Evolutionary conservation across 2,888 invertebrate species (phyloP).

Genomic region (Lingula anatina): DNA sequence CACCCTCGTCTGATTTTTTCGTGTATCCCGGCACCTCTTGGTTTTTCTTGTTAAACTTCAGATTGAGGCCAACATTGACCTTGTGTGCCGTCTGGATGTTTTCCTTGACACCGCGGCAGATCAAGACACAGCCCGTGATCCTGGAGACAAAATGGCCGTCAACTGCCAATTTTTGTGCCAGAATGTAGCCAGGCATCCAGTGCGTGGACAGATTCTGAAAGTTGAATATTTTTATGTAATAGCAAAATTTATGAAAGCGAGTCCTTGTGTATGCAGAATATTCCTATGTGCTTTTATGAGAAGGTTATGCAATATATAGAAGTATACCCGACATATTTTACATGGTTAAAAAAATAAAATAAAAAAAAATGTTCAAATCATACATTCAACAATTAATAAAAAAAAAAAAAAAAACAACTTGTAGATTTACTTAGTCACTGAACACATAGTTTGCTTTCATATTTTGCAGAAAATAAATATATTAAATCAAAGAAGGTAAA

Average conservation of each 20-base stretch:
- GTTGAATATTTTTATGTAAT: not conserved
- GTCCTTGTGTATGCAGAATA: not conserved
- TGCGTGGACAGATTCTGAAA: conserved; percentile 10
- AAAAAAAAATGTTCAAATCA: not conserved
- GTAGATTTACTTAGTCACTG: no score
- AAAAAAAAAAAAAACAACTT: conserved; percentile 1
- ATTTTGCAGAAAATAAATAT: no score
- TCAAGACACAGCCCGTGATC: conserved; percentile 78
- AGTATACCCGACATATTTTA: no score
- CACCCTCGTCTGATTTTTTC: conserved; percentile 57
- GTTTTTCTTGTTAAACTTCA: conserved; percentile 78
- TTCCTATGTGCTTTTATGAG: not conserved
- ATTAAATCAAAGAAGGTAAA: no score
- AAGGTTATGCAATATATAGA: not conserved
- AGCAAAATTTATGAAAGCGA: not conserved
- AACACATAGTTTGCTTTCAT: no score
- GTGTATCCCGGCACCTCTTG: conserved; percentile 75
- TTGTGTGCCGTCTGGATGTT: conserved; percentile 24
- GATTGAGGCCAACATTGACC: conserved; percentile 81
- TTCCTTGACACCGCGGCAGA: conserved; percentile 49
- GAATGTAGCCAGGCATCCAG: conserved; percentile 44
- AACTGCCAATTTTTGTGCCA: conserved; percentile 55
- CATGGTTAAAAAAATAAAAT: no score
- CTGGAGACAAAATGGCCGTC: conserved; percentile 70
- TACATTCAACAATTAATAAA: not conserved